phyloP scores from a whole-genome alignment of 2,888 invertebrate genomes.

The Hyppa rectilinea region DNA sequence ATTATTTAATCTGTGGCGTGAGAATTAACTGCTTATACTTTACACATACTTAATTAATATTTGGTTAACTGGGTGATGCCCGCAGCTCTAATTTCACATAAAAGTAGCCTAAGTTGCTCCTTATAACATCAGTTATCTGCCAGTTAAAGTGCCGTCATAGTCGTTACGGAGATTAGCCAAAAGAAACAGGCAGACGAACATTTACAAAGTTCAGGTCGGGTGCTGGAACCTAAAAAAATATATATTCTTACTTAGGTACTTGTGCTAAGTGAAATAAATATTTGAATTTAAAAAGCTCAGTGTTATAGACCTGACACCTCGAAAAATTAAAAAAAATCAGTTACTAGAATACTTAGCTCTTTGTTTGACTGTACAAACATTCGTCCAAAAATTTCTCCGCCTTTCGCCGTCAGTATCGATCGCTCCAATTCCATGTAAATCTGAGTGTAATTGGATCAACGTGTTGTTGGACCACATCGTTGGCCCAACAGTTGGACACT shows the following conservation, averaged over 20 bases:
- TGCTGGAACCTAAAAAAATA: neutral
- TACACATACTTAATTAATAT: neutral
- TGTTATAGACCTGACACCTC: neutral
- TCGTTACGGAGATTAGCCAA: too few relatives aligned
- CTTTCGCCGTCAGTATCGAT: conserved; percentile 49
- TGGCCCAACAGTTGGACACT: conserved; percentile 57
- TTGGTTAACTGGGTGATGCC: too few relatives aligned
- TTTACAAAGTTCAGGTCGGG: neutral
- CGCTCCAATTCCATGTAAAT: conserved; percentile 68
- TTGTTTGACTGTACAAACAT: too few relatives aligned
- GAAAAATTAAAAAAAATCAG: too few relatives aligned
- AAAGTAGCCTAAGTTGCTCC: too few relatives aligned
- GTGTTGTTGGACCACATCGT: conserved; percentile 44
- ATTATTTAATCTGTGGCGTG: neutral
- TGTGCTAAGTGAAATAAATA: neutral
- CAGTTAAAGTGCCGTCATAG: too few relatives aligned
- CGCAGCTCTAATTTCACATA: too few relatives aligned
- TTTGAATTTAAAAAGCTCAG: neutral
- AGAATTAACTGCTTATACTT: neutral
- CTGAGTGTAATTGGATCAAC: conserved; percentile 56
- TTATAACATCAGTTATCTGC: too few relatives aligned
- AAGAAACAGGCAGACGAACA: too few relatives aligned
- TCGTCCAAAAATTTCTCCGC: conserved; percentile 54
- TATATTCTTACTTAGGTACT: too few relatives aligned
- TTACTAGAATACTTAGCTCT: conserved; percentile 5